Evolutionary conservation across 1,140 invertebrate genomes (phyloP), one percentile per base, ranked within the genome.

Genomic region (Scaptomyza montana): DNA sequence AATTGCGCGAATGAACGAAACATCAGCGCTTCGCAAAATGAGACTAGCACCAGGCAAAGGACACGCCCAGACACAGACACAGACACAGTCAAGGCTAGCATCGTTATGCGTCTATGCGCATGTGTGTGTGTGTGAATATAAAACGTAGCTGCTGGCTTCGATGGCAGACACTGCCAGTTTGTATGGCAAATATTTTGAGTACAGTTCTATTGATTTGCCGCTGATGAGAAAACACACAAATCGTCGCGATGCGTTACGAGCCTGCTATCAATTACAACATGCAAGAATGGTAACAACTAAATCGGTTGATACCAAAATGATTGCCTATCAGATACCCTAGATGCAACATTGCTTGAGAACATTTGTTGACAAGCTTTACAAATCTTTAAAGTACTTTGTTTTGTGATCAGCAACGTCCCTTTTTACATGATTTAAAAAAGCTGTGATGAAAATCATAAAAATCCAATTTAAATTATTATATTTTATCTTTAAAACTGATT

Each of bases 1-100:
- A 89, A 87, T 87, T 77, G 82, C 78, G 78, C 76, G 72, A 86
- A 81, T 78, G 68, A 87, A 73, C 62, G 74, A 55, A 78, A 77
- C 77, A 78, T 72, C 77, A 78, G 66, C 75, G 65, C 53, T 30
- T 3, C 30, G 65, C 62, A 53, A 77, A 74, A 80, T 72, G 63
- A 73, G 73, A 36, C 1, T 64, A 65, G 47, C 54, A 61, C 46
- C 55, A 53, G 61, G 69, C 33, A 36, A 64, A 77, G 74, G 74
- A 67, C 28, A 50, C 36, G 30, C 5, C 16, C 10, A 41, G 28
- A 45, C 43, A 25, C 45, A 68, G 21, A 25, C 21, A 25, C 21
- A 25, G 21, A 25, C 21, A 25, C 21, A 47, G 60, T 56, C 28
- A 64, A 70, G 56, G 65, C 59, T 43, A 64, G 50, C 57, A 54